phyloP scores from a whole-genome alignment of 2,113 vertebrate genomes.

The Tachuris rubrigastra region DNA sequence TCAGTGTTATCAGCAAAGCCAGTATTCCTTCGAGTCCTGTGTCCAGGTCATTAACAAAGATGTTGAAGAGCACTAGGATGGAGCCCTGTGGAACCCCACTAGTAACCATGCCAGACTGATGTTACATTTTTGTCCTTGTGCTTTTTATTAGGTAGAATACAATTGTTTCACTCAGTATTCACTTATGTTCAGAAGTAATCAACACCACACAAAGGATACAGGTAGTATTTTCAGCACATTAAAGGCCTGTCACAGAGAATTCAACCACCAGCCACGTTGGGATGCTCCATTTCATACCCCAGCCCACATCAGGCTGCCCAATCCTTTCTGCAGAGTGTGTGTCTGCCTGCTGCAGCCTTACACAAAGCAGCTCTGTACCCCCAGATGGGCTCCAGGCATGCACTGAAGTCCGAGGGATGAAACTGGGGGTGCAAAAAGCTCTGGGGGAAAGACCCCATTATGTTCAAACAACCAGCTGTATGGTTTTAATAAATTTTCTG shows the following conservation, averaged over 20 bases:
- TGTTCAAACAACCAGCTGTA: slow-evolving; percentile 9
- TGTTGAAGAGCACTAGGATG: neutral
- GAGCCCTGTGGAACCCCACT: neutral
- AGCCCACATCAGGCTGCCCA: neutral
- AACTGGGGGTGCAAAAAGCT: neutral
- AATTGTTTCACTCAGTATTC: neutral
- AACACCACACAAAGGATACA: neutral
- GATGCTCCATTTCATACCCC: neutral
- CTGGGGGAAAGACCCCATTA: neutral
- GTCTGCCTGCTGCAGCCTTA: neutral
- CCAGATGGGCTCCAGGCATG: neutral
- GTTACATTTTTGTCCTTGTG: neutral
- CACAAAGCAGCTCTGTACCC: neutral
- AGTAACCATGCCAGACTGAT: neutral
- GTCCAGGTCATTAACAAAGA: neutral
- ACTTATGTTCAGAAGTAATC: neutral
- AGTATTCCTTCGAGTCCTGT: neutral
- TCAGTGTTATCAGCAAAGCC: neutral
- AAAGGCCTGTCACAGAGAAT: neutral
- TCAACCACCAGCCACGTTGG: neutral
- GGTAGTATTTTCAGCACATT: neutral
- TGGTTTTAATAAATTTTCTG: slow-evolving; percentile 46
- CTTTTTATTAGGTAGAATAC: slow-evolving; percentile 23
- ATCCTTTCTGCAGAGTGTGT: neutral
- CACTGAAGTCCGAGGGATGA: neutral